A percentile compares a stretch with the other conserved stretches of the same genome.
These are phyloP conservation scores for Notechis scutatus DNA, from an alignment of 2,113 vertebrate species.

Conservation along the genomic window DNA sequence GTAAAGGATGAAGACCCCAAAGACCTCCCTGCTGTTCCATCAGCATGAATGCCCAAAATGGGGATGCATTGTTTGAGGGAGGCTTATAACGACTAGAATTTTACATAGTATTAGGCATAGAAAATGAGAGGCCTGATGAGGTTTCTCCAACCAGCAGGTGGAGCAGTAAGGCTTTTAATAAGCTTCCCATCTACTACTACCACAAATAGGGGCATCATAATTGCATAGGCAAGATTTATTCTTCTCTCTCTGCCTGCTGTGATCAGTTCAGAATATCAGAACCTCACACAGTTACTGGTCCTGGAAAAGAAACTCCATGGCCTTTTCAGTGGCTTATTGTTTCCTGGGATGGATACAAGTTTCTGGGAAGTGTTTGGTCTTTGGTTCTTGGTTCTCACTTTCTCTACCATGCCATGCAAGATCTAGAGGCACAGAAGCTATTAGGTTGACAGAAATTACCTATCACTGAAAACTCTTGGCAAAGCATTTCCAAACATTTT, in stretches of 20 bases:
- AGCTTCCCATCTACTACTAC: not conserved
- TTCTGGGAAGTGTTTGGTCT: not conserved
- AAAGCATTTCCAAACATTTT: not conserved
- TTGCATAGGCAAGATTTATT: not conserved
- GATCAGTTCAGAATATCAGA: not conserved
- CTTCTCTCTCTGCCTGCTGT: not conserved
- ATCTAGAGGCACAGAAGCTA: not conserved
- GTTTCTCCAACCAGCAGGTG: not conserved
- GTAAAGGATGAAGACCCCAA: not conserved
- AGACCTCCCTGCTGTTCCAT: not conserved
- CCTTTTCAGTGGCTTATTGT: not conserved
- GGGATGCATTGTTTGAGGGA: not conserved
- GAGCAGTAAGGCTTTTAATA: not conserved
- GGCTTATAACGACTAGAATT: not conserved
- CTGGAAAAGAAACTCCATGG: not conserved
- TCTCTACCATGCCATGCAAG: no score
- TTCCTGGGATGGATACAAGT: not conserved
- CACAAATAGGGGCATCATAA: not conserved
- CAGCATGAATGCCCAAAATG: not conserved
- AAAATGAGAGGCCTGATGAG: not conserved
- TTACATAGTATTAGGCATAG: not conserved
- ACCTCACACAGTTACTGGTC: not conserved
- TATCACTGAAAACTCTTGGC: not conserved
- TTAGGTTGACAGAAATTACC: not conserved
- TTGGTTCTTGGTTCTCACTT: not conserved